Base-by-base conservation (phyloP, 1,140 invertebrate species). In the roundworm (Caenorhabditis elegans) region DNA sequence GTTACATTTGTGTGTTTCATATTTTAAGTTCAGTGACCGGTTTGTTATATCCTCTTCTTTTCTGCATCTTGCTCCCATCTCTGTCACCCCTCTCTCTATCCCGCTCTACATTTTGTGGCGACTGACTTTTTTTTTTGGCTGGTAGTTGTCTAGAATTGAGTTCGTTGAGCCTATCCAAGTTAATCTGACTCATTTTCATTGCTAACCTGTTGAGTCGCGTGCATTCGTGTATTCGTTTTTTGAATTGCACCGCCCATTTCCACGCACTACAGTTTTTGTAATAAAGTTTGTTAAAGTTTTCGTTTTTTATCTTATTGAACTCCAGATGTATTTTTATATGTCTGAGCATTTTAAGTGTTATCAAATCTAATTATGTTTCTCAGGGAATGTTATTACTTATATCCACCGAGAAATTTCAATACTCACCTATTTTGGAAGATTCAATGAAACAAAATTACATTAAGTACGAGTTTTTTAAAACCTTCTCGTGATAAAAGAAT, bases 21-120 rank as follows among this genome's bases (percentile, higher is more conserved):
- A 39, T 43, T 70, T 70, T 70, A 70, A 70, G 60, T 39, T 70
- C 60, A 70, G 15, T 34, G 34, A 70, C 60, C 60, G 60, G 60
- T 70, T 70, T 70, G 60, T 70, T 43, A 43, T 43, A 43, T 43
- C 17, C 60, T 70, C 60, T 17, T 39, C 34, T 39, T 19, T 19
- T 28, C 11, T 17, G 11, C 4, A 13, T 8, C 31, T 34, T 39
- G 15, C 31, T 3, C 8, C 24, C 34, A 34, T 36, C n/a, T 70
- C 60, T 39, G 26, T 60, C 8, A 26, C 24, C 28, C 28, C 53
- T 17, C 51, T 10, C 17, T n/a, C 17, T 15, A 24, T 34, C 49
- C 26, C 47, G 19, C 17, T 53, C 5, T 60, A 31, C 6, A 3
- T 60, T 60, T 26, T 34, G 53, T 60, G 60, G 34, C 60, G 60